These are phyloP conservation scores for Spilarctia lutea DNA, from an alignment of 2,888 invertebrate genomes.

Conservation along the genomic window DNA sequence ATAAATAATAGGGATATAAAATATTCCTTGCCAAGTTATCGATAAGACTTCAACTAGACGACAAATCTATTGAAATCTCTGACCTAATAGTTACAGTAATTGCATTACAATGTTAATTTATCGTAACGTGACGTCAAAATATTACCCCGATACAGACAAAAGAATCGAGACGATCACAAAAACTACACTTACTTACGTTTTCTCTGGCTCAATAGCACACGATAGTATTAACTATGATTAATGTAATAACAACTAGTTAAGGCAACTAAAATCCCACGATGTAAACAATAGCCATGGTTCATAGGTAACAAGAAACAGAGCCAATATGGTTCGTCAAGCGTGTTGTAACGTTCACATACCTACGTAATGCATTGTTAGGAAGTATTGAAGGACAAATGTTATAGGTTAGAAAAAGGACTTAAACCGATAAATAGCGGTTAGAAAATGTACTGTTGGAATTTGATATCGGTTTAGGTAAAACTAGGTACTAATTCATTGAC, in stretches of 20 bases:
- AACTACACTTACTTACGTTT: background rate
- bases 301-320: conserved; percentile 9
- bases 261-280: conserved; percentile 47
- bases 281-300: conserved; percentile 27
- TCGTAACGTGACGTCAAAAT: background rate
- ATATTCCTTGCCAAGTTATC: background rate
- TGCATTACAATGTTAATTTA: background rate
- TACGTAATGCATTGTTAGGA: conserved; percentile 49
- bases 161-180: background rate
- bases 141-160: background rate
- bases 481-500: too few relatives aligned
- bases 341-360: conserved; percentile 64
- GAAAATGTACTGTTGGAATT: conserved; percentile 2
- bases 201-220: conserved; percentile 2
- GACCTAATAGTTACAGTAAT: background rate
- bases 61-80: background rate
- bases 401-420: conserved; percentile 13
- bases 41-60: too few relatives aligned
- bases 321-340: conserved; percentile 48
- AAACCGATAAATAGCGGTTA: background rate
- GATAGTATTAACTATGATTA: background rate
- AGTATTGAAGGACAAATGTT: conserved; percentile 18
- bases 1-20: background rate
- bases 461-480: background rate
- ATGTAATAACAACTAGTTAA: background rate